Conservation (phyloP, 2,797 vertebrate genomes). For the Chaenodraco wilsoni region DNA sequence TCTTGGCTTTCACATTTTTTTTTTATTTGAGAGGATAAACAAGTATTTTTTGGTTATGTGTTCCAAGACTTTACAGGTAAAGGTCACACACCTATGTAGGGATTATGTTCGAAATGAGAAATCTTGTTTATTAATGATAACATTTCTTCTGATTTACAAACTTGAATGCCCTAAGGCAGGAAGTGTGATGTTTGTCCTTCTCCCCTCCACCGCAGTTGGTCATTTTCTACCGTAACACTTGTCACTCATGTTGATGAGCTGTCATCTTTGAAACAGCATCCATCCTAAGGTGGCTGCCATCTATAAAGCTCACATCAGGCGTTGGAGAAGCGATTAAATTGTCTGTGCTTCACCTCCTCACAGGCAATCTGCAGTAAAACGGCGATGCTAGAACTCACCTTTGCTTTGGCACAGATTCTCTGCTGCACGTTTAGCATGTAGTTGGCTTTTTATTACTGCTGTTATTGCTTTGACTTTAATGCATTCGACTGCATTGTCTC, state of each 20-base stretch:
- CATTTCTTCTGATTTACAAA: background rate
- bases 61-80: conserved; percentile 31
- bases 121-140: too few relatives aligned
- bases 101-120: too few relatives aligned
- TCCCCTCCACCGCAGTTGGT: conserved; percentile 26
- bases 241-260: conserved; percentile 66
- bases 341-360: conserved; percentile 19
- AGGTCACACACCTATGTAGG: conserved; percentile 37
- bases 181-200: conserved; percentile 17
- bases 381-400: conserved; percentile 13
- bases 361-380: conserved; percentile 9
- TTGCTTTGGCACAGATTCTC: conserved; percentile 20
- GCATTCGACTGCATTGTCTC: conserved; percentile 7
- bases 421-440: conserved; percentile 10
- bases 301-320: conserved; percentile 32
- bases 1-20: too few relatives aligned
- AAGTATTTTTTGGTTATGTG: too few relatives aligned
- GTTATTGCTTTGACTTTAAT: conserved; percentile 25
- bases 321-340: conserved; percentile 18
- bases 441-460: conserved; percentile 11
- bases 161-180: conserved; percentile 22
- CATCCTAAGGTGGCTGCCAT: conserved; percentile 33
- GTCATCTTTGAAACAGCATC: conserved; percentile 40
- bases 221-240: conserved; percentile 33
- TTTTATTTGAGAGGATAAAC: too few relatives aligned